phyloP scores from a whole-genome alignment of 2,888 invertebrate species.

The Cryptosula pallasiana region DNA sequence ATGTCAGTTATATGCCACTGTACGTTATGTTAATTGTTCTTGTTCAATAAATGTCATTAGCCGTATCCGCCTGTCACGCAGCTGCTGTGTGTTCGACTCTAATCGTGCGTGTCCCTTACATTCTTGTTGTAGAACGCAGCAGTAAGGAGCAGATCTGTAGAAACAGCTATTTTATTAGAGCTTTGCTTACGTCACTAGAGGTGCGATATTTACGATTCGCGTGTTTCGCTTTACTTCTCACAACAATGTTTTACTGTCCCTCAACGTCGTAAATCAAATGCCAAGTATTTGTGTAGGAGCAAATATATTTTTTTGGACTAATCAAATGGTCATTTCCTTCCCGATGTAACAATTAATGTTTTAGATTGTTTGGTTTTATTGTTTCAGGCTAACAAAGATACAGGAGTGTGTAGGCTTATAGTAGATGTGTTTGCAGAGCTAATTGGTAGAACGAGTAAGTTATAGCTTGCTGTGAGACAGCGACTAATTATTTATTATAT shows the following conservation, averaged over 20 bases:
- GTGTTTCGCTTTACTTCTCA: too few relatives aligned
- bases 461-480: too few relatives aligned
- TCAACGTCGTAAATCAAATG: too few relatives aligned
- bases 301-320: too few relatives aligned
- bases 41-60: neutral
- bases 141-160: slow-evolving; percentile 27
- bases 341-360: too few relatives aligned
- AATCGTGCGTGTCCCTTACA: neutral
- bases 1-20: neutral
- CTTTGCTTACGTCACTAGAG: slow-evolving; percentile 26
- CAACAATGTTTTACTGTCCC: too few relatives aligned
- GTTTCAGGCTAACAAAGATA: slow-evolving; percentile 39
- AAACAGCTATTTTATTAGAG: slow-evolving; percentile 21
- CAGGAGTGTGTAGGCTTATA: slow-evolving; percentile 37
- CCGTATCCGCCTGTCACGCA: neutral
- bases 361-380: too few relatives aligned
- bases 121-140: slow-evolving; percentile 26
- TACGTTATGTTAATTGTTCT: neutral
- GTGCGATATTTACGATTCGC: too few relatives aligned
- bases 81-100: too few relatives aligned
- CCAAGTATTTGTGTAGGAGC: too few relatives aligned
- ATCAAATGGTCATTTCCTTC: too few relatives aligned
- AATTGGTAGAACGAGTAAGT: slow-evolving; percentile 47
- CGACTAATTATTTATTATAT: too few relatives aligned
- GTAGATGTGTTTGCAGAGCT: slow-evolving; percentile 44